Percentiles rank a stretch among this genome's conserved stretches.
phyloP scores from a whole-genome alignment of 1,140 invertebrate genomes.

The Leptinotarsa defecta region DNA sequence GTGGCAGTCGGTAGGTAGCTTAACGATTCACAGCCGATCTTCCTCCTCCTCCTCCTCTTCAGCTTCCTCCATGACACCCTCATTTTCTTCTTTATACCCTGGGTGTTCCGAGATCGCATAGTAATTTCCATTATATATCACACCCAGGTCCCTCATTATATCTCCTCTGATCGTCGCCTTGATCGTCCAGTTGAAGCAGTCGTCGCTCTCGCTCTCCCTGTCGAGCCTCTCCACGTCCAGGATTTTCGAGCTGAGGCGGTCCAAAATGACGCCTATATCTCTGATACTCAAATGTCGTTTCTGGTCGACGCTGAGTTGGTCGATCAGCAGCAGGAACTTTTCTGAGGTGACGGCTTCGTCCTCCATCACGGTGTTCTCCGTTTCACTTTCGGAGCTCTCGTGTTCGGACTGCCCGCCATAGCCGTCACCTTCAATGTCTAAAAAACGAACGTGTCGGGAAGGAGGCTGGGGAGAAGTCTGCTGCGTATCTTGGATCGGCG shows the following conservation, averaged over 20 bases:
- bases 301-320: constrained; percentile 89
- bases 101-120: constrained; percentile 94
- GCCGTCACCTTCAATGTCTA: constrained; percentile 69
- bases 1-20: constrained; percentile 55
- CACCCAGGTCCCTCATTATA: constrained; percentile 84
- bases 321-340: constrained; percentile 89
- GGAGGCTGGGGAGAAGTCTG: constrained; percentile 63
- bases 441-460: constrained; percentile 71
- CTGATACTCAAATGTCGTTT: constrained; percentile 90
- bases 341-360: constrained; percentile 86
- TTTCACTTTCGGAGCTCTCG: constrained; percentile 89
- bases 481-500: constrained; percentile 84
- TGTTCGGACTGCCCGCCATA: constrained; percentile 63
- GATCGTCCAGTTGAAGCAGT: constrained; percentile 92
- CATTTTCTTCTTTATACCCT: constrained; percentile 85
- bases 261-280: constrained; percentile 92
- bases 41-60: constrained; percentile 79
- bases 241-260: constrained; percentile 89
- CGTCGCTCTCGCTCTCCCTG: constrained; percentile 86
- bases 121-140: constrained; percentile 94
- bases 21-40: constrained; percentile 73
- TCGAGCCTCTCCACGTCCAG: constrained; percentile 90
- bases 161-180: constrained; percentile 89
- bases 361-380: constrained; percentile 88
- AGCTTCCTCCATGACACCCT: constrained; percentile 78